Evolutionary conservation across 2,888 invertebrate genomes (phyloP).

Genomic region (Drosophila buzzatii): DNA sequence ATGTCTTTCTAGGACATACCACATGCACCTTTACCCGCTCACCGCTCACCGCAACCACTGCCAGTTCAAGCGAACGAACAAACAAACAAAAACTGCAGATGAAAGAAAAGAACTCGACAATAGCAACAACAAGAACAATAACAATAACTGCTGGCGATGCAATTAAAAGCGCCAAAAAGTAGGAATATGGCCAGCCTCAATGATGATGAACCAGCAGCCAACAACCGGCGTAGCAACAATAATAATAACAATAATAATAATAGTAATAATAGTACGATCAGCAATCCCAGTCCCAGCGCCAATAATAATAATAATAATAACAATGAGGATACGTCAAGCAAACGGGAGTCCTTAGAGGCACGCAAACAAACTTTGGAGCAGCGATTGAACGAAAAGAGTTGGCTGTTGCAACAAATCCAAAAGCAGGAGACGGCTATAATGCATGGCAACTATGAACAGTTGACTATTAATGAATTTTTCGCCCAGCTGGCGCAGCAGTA

Average conservation of each 20-base stretch:
- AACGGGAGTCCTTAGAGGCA: conserved; percentile 81
- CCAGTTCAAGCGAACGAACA: conserved; percentile 7
- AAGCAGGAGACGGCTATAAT: conserved; percentile 84
- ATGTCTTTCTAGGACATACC: conserved; percentile 70
- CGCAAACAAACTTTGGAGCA: conserved; percentile 83
- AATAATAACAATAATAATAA: conserved; percentile 34
- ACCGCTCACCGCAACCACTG: conserved; percentile 56
- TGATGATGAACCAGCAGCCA: conserved; percentile 70
- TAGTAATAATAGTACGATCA: conserved; percentile 11
- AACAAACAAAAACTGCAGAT: conserved; percentile 20
- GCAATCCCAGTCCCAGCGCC: neutral
- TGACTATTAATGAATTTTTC: conserved; percentile 81
- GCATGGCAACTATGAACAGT: conserved; percentile 82
- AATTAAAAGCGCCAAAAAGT: conserved; percentile 71
- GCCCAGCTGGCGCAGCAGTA: conserved; percentile 77
- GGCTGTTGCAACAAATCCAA: conserved; percentile 84
- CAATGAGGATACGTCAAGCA: conserved; percentile 61
- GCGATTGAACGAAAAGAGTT: conserved; percentile 84
- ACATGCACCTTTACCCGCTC: conserved; percentile 23
- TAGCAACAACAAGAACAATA: conserved; percentile 21
- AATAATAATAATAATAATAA: conserved; percentile 51
- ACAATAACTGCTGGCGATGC: conserved; percentile 66
- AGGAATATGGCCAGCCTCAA: conserved; percentile 77
- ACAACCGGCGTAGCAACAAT: conserved; percentile 45
- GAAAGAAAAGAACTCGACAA: conserved; percentile 16